A percentile compares a stretch with the other conserved stretches of the same genome.
These are phyloP conservation scores for Microhierax caerulescens DNA, from an alignment of 2,797 vertebrate species.

Conservation along the genomic window DNA sequence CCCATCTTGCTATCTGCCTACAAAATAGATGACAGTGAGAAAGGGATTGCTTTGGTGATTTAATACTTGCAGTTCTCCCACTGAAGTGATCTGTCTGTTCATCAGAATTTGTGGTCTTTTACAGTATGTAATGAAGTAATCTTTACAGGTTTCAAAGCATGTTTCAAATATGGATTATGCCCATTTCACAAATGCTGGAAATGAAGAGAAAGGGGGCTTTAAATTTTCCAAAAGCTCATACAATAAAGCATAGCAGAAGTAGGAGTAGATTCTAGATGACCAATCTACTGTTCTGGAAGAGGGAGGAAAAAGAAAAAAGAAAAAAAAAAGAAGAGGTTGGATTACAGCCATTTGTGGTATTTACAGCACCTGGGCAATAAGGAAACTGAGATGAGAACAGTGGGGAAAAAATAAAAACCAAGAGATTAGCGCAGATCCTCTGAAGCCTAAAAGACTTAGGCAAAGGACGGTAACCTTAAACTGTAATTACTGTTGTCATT, in stretches of 20 bases:
- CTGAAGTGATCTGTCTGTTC: background rate
- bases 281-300: background rate
- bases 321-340: background rate
- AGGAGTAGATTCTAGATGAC: background rate
- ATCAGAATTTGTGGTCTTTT: background rate
- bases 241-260: background rate
- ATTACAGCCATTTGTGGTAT: background rate
- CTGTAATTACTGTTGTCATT: slow-evolving; percentile 43
- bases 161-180: background rate
- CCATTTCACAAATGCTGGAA: background rate
- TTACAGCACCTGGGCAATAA: slow-evolving; percentile 7
- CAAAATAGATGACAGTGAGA: background rate
- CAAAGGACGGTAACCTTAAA: slow-evolving; percentile 39
- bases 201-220: background rate
- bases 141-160: background rate
- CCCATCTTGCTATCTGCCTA: background rate
- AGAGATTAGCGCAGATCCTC: slow-evolving; percentile 28
- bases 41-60: background rate
- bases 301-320: background rate
- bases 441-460: slow-evolving; percentile 3
- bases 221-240: background rate
- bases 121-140: background rate
- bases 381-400: slow-evolving; percentile 24
- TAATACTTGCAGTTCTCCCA: background rate
- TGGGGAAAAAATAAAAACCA: background rate